Conservation (phyloP, 1,140 invertebrate genomes). For the Sinella curviseta region DNA sequence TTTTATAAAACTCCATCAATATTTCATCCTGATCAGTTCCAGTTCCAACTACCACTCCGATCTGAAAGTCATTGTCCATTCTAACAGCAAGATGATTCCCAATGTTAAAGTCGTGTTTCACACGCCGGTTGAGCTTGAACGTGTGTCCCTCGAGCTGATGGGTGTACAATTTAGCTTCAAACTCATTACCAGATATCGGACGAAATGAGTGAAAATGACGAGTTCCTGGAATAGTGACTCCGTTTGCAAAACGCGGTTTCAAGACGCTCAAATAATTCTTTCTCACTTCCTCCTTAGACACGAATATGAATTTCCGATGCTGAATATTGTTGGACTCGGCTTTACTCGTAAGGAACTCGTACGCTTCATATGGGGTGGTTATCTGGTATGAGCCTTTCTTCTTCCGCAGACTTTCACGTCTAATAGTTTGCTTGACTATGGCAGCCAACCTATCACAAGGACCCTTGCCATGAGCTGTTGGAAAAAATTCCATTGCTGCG, state of each 20-base stretch:
- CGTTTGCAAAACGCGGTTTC: background rate
- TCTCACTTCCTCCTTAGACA: background rate
- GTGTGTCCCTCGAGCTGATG: no score
- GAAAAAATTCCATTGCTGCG: background rate
- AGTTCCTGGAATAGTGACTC: background rate
- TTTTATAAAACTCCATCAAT: no score
- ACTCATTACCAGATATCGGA: background rate
- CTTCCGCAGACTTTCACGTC: background rate
- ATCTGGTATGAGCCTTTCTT: background rate
- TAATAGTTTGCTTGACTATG: background rate
- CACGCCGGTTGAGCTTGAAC: no score
- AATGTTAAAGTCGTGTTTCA: no score
- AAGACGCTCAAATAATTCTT: background rate
- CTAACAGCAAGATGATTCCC: no score
- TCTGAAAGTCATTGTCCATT: no score
- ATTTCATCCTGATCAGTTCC: no score
- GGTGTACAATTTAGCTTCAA: background rate
- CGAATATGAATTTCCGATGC: background rate
- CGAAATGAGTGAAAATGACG: background rate
- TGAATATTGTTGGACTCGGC: background rate
- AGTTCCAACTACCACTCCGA: no score
- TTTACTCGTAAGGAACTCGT: background rate
- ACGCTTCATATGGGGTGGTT: background rate
- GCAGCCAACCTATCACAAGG: background rate
- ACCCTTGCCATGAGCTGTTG: background rate